Conservation (phyloP, 2,888 invertebrate species). For the Dermolepida albohirtum region DNA sequence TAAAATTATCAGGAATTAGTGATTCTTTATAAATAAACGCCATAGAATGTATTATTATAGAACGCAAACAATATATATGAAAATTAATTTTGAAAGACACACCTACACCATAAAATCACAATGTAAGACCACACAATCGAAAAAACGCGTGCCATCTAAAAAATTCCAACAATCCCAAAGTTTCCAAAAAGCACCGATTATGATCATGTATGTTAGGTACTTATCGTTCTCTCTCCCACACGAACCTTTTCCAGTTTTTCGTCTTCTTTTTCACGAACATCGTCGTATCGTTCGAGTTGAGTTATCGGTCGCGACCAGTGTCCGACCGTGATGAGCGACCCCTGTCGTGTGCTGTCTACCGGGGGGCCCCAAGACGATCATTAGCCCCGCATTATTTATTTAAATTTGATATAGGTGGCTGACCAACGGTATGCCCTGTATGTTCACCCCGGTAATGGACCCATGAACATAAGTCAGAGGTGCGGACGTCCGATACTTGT, state of each 20-base stretch:
- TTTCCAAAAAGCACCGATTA: slow-evolving; percentile 30
- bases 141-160: slow-evolving; percentile 32
- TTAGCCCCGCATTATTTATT: slow-evolving; percentile 53
- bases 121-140: slow-evolving; percentile 32
- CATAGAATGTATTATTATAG: too few relatives aligned
- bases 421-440: slow-evolving; percentile 45
- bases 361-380: slow-evolving; percentile 48
- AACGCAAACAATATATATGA: too few relatives aligned
- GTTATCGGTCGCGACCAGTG: slow-evolving; percentile 36
- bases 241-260: neutral
- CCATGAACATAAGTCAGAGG: slow-evolving; percentile 50
- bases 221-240: slow-evolving; percentile 12
- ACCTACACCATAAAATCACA: neutral
- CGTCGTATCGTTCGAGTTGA: slow-evolving; percentile 12
- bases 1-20: too few relatives aligned
- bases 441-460: slow-evolving; percentile 51
- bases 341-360: slow-evolving; percentile 48
- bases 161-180: slow-evolving; percentile 27
- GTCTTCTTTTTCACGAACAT: slow-evolving; percentile 6
- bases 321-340: slow-evolving; percentile 54
- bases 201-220: slow-evolving; percentile 3
- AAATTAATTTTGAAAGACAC: too few relatives aligned
- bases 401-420: slow-evolving; percentile 53
- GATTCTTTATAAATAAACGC: too few relatives aligned
- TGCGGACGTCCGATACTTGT: slow-evolving; percentile 52